Base-by-base conservation (phyloP, 2,888 invertebrate genomes). In the Drosophila rellima region DNA sequence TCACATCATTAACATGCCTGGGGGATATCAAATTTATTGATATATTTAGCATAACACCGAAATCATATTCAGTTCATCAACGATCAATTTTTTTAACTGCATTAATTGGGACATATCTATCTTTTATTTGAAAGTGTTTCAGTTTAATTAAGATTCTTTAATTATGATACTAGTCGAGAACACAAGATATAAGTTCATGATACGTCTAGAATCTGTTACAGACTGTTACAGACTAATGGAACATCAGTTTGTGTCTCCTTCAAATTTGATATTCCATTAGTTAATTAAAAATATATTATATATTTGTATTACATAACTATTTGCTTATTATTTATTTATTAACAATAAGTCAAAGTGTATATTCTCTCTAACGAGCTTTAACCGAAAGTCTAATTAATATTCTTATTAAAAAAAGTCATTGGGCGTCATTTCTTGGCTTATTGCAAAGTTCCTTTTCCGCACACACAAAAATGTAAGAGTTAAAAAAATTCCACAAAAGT, bases 331-430 rank as follows among this genome's bases (percentile, higher is more conserved):
- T 3, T 23, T 23, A n/a, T n/a, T n/a, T n/a, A n/a, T n/a, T n/a
- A n/a, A n/a, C n/a, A n/a, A n/a, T n/a, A n/a, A n/a, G n/a, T n/a
- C n/a, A n/a, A n/a, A n/a, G n/a, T n/a, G n/a, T n/a, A n/a, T n/a
- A n/a, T n/a, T n/a, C n/a, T n/a, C n/a, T n/a, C n/a, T n/a, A n/a
- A n/a, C n/a, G n/a, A n/a, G n/a, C n/a, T n/a, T n/a, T n/a, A n/a
- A n/a, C 31, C 33, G 55, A 33, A 55, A 33, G 31, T 55, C 33
- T 44, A 42, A 55, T 55, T 55, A 55, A 15, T 10, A 18, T 42
- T 33, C 42, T 44, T 44, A 55, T 55, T 44, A 33, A 42, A 40
- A 54, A 18, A 54, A 54, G 40, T 31, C 54, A 54, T 29, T n/a
- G 31, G 40, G 29, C 31, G 31, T 17, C 29, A 31, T 40, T 54